These are phyloP conservation scores for Apodemia hepburni DNA, from an alignment of 2,888 invertebrate species.

Conservation along the genomic window DNA sequence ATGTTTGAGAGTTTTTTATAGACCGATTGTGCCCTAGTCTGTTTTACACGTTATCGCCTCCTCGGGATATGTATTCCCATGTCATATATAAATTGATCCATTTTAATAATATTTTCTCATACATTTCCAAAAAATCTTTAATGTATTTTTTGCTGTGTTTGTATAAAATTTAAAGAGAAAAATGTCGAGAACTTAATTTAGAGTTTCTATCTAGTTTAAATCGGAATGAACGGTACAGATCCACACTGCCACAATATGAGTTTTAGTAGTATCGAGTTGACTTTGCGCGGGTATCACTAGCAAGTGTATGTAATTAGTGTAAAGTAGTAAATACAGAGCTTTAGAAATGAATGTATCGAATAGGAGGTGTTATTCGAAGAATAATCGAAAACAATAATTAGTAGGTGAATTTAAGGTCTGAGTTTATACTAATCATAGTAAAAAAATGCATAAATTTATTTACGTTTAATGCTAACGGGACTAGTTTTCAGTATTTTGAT, in stretches of 20 bases:
- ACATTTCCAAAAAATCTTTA: too few relatives aligned
- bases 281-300: slow-evolving; percentile 55
- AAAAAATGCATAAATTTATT: background rate
- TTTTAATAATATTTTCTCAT: too few relatives aligned
- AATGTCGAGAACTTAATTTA: too few relatives aligned
- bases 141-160: too few relatives aligned
- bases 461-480: background rate
- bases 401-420: background rate
- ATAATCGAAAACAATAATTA: too few relatives aligned
- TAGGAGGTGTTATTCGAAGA: slow-evolving; percentile 31
- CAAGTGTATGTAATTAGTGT: slow-evolving; percentile 63
- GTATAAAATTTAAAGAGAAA: too few relatives aligned
- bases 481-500: too few relatives aligned
- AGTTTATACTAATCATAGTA: background rate
- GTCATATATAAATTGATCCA: too few relatives aligned
- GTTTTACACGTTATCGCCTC: too few relatives aligned
- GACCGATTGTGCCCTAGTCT: too few relatives aligned
- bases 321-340: slow-evolving; percentile 60
- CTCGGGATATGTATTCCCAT: too few relatives aligned
- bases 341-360: slow-evolving; percentile 47
- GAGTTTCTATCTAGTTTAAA: background rate
- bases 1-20: too few relatives aligned
- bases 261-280: slow-evolving; percentile 50
- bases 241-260: slow-evolving; percentile 50
- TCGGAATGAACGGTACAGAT: slow-evolving; percentile 26